These are phyloP conservation scores for Danio choprae DNA, from an alignment of 2,797 vertebrate genomes.

Conservation along the genomic window DNA sequence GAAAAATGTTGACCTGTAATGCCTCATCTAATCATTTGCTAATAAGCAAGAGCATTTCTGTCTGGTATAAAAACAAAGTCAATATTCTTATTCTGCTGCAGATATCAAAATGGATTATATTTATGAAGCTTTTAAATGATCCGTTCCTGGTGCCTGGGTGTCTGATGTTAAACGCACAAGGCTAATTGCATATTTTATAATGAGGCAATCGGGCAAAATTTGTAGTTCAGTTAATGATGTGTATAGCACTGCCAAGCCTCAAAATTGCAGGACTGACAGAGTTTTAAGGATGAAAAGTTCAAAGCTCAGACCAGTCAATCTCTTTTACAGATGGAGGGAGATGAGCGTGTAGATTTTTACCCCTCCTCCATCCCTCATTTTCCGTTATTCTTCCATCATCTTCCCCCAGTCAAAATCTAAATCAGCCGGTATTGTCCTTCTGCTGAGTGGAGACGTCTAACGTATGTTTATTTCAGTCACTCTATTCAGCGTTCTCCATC, in stretches of 20 bases:
- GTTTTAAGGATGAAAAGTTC: conserved; percentile 27
- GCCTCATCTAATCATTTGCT: conserved; percentile 19
- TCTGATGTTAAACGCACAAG: conserved; percentile 59
- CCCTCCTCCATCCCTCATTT: conserved; percentile 14
- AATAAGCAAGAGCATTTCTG: not conserved
- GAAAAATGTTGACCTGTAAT: not conserved
- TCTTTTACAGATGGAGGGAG: conserved; percentile 12
- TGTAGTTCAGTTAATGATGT: conserved; percentile 56
- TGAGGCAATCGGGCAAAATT: conserved; percentile 63
- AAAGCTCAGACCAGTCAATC: conserved; percentile 48
- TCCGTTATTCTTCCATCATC: conserved; percentile 33
- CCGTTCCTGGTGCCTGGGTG: conserved; percentile 31
- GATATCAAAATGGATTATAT: conserved; percentile 29
- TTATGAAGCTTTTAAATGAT: conserved; percentile 38
- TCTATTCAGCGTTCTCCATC: conserved; percentile 10
- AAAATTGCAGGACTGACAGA: conserved; percentile 32
- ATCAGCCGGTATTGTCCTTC: conserved; percentile 33
- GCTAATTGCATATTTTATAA: conserved; percentile 62
- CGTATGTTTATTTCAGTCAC: conserved; percentile 37
- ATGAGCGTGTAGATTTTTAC: not conserved
- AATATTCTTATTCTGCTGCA: conserved; percentile 31
- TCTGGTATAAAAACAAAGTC: conserved; percentile 15
- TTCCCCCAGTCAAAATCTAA: conserved; percentile 30
- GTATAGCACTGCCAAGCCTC: conserved; percentile 21
- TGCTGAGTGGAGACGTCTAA: conserved; percentile 35